Base-by-base conservation (phyloP, 2,888 invertebrate genomes). In the Tetranychus piercei region DNA sequence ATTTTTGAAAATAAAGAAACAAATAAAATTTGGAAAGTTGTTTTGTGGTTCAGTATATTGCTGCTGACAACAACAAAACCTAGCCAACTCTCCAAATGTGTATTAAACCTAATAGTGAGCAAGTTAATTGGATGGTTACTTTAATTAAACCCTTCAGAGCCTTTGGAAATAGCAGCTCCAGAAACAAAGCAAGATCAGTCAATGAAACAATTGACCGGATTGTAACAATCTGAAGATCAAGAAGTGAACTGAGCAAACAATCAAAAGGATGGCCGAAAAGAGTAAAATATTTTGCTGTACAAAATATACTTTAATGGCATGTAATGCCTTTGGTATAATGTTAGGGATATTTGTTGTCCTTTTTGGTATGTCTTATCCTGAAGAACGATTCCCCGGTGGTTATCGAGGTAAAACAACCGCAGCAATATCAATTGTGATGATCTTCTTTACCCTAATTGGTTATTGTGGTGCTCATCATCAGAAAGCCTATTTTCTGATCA, bases 391-490 rank as follows among this genome's bases (percentile, higher is more conserved):
- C 22, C 74, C 74, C 15, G 66, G 76, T 9, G 75, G 77, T 9
- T 77, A 77, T 64, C 74, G 70, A 11, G 77, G 77, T 22, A 73
- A 73, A 18, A 72, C 76, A 43, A 77, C 73, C 74, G 77, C 77
- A 18, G 73, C 69, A 6, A 71, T 74, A 34, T 77, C 77, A 18
- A 23, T 72, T 43, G 76, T 77, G 44, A 76, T 76, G 11, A 77
- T 77, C 66, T 71, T 77, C 9, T 76, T 77, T 44, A 75, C 77
- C 23, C 66, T 71, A n/a, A 74, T 77, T 71, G 77, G 77, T 45
- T 77, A 77, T 44, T 77, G 76, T 71, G 77, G 77, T 23, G 77
- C 77, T 20, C 76, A 76, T n/a, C 74, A 76, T 45, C 77, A 77
- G 23, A 76, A 76, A 71, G 71, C 73, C 18, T 76, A 76, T 71